These are phyloP conservation scores for Calonectris borealis DNA, from an alignment of 2,113 vertebrate species.

Conservation along the genomic window DNA sequence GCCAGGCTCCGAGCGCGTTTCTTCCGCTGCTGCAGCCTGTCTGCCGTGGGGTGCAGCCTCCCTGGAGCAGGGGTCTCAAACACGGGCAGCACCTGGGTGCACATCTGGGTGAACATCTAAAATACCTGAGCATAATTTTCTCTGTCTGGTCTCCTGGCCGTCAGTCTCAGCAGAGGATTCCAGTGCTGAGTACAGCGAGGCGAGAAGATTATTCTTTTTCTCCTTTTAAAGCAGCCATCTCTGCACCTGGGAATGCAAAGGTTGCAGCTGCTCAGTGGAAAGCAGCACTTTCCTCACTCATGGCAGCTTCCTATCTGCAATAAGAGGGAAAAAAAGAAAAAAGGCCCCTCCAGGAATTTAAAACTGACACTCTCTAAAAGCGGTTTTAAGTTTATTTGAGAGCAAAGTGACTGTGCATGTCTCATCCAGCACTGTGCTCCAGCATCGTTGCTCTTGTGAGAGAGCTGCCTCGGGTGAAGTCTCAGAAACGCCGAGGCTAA, in stretches of 20 bases:
- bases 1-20: accelerated
- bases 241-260: background rate
- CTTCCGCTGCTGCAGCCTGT: background rate
- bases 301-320: background rate
- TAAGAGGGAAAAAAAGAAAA: background rate
- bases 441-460: background rate
- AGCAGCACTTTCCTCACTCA: background rate
- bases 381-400: background rate
- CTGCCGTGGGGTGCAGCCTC: background rate
- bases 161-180: background rate
- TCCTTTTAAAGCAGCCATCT: background rate
- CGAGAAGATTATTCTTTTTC: background rate
- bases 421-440: background rate
- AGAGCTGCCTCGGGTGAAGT: background rate
- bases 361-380: background rate
- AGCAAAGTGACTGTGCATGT: background rate
- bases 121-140: background rate
- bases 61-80: background rate
- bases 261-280: background rate
- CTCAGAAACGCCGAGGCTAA: background rate
- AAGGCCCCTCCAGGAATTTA: background rate
- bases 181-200: background rate
- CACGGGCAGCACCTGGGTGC: background rate
- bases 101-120: background rate
- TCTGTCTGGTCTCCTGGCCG: background rate